Conservation (phyloP, 2,113 vertebrate species). For the Sarotherodon lohbergeri region DNA sequence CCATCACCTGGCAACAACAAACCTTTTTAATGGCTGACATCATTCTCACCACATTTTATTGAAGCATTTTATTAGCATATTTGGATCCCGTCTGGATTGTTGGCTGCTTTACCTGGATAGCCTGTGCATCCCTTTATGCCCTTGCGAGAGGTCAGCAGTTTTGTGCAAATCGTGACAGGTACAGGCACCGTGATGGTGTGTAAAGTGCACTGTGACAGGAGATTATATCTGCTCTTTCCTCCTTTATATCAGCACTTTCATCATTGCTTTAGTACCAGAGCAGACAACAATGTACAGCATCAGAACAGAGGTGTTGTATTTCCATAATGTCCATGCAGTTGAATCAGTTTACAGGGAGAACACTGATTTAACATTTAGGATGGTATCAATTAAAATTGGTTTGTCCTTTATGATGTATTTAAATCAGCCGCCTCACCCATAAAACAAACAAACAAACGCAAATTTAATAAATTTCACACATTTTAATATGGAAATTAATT, state of each 20-base stretch:
- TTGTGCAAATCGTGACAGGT: slow-evolving; percentile 2
- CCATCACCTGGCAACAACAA: slow-evolving; percentile 1
- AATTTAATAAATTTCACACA: background rate
- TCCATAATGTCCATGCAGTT: background rate
- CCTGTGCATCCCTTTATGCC: background rate
- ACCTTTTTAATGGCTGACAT: background rate
- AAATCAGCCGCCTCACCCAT: fast-evolving
- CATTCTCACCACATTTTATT: background rate
- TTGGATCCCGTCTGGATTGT: slow-evolving; percentile 2
- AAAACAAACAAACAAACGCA: background rate
- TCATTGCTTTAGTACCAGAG: background rate
- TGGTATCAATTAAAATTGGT: background rate
- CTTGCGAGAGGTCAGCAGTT: slow-evolving; percentile 4
- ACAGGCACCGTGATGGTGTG: background rate
- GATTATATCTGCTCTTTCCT: slow-evolving; percentile 9
- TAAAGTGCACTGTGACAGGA: slow-evolving; percentile 8
- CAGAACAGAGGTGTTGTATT: background rate
- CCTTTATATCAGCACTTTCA: background rate
- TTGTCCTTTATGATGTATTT: background rate
- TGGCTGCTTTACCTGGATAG: slow-evolving; percentile 8
- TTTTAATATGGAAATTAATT: background rate
- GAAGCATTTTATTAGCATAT: background rate
- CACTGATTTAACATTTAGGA: background rate
- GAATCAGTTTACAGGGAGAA: background rate
- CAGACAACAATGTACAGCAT: background rate